phyloP scores from a whole-genome alignment of 2,797 vertebrate species.

The Enteromius mattozi region DNA sequence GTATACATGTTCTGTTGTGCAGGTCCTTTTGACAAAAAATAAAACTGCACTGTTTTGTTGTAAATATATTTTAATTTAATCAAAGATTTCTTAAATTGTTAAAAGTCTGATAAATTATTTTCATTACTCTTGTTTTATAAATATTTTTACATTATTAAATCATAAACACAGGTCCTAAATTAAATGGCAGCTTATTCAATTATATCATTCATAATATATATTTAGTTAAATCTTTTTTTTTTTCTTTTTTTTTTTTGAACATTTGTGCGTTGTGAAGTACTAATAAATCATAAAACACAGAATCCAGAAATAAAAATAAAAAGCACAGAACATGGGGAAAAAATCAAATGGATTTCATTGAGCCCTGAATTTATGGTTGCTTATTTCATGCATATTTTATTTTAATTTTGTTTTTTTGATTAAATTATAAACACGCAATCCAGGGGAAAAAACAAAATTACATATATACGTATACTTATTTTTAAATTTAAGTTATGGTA shows the following conservation, averaged over 20 bases:
- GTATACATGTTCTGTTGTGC: not conserved
- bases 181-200: not conserved
- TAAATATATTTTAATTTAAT: not conserved
- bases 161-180: not conserved
- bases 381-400: not conserved
- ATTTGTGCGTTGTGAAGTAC: not conserved
- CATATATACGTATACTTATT: not conserved
- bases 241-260: not conserved
- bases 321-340: no score
- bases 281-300: not conserved
- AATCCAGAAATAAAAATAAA: not conserved
- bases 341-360: not conserved
- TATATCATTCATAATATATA: not conserved
- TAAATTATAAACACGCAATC: no score
- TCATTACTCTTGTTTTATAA: not conserved
- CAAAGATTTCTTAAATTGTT: not conserved
- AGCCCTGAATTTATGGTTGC: not conserved
- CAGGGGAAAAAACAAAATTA: not conserved
- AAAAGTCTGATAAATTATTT: not conserved
- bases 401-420: no score
- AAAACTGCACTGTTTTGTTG: not conserved
- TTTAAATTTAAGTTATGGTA: not conserved
- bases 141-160: not conserved
- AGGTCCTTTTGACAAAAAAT: slow-evolving; percentile 2
- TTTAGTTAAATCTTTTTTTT: not conserved